Base-by-base conservation (phyloP, 1,140 invertebrate genomes). In the Drosophila sproati region DNA sequence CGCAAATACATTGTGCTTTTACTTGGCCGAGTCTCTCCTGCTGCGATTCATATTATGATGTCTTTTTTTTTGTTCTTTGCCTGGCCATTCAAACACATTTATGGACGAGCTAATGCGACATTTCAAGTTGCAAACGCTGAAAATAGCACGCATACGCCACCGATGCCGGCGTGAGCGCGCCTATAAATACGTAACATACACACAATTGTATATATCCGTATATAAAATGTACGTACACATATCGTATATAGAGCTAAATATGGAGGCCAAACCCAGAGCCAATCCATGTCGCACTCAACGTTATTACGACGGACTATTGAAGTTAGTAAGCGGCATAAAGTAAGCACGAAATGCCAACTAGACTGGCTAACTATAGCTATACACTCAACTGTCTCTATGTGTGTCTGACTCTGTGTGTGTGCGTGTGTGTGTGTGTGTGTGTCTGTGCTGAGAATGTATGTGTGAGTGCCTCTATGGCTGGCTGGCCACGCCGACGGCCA, bases 91-190 rank as follows among this genome's bases (percentile, higher is more conserved):
- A 74, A 62, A 69, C 70, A 85, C 83, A 71, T 78, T 82, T 77
- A 60, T 73, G 54, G 51, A 55, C 48, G 41, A 67, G 56, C 68
- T 88, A 74, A 88, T 82, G 83, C 82, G 74, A 73, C 69, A 77
- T 73, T 73, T 77, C 43, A 60, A 75, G 66, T 75, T 63, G 72
- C 61, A 68, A 72, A 55, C 67, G 74, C 85, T 85, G 78, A 85
- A 89, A 89, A 89, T 89, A 89, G 80, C 85, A 89, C 85, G 85
- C 85, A 89, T 89, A 89, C 85, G 85, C 85, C 86, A 89, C 72
- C 78, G 80, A 89, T 78, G 78, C 85, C 85, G 61, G 50, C 60
- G 10, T 51, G 34, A 72, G 48, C 69, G 60, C 69, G 69, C 69
- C 66, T 74, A 74, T 62, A 74, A 74, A 74, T 74, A 66, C 52